Evolutionary conservation across 2,888 invertebrate species (phyloP), one percentile per base, ranked within the genome.

Genomic region (Limenitis camilla): DNA sequence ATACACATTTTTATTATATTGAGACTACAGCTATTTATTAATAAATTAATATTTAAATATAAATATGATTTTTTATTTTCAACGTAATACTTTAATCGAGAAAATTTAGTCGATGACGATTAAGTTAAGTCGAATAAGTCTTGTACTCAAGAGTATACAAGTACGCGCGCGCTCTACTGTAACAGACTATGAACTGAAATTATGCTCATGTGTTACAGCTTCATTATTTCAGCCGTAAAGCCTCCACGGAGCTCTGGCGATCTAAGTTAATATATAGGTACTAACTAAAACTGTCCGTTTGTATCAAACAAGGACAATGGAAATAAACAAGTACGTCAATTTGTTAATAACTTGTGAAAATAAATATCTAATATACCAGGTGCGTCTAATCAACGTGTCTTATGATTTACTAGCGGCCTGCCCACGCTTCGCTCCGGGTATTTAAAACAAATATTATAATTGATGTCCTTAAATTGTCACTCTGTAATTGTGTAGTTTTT

Each of bases 131-230:
- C n/a, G n/a, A n/a, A n/a, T n/a, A n/a, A n/a, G n/a, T n/a, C n/a
- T n/a, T n/a, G n/a, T n/a, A n/a, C n/a, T n/a, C n/a, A n/a, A n/a
- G n/a, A n/a, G n/a, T n/a, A n/a, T n/a, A n/a, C n/a, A n/a, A n/a
- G n/a, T 63, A 65, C 68, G 67, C 68, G 67, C 68, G 67, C 67
- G 65, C 56, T 59, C 53, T 57, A 55, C 63, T 61, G 62, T 67
- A 71, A 67, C 67, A 66, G 62, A 59, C 63, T 56, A 58, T 63
- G 60, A 53, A 72, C 71, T 71, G 67, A 67, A 67, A 66, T 61
- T 56, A 62, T 46, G 53, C 30, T 52, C 29, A 40, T 49, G 30
- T 28, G 36, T 49, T 53, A 47, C 44, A 42, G 41, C 10, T 49
- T 32, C 46, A 44, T 44, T 53, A 44, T 40, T 50, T 53, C 50